Percentiles rank a stretch among this genome's conserved stretches.
Conservation (phyloP, 2,113 vertebrate species). For the Gnathochromis pfefferi region DNA sequence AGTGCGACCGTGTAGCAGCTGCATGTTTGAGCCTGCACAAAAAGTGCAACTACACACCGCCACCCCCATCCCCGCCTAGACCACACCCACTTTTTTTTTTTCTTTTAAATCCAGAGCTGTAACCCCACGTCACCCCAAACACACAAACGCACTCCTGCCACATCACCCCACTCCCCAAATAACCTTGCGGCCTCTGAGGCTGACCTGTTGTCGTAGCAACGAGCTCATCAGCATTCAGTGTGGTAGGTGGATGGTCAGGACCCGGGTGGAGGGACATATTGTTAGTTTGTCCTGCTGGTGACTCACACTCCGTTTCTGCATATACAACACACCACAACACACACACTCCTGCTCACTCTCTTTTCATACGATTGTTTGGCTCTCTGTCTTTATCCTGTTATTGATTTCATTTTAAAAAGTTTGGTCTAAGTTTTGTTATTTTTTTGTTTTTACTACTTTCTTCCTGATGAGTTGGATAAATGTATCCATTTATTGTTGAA, state of each 20-base stretch:
- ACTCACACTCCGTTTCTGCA: neutral
- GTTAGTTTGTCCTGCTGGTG: conserved; percentile 35
- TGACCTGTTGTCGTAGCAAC: conserved; percentile 38
- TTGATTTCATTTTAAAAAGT: neutral
- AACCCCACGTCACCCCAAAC: neutral
- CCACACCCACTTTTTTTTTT: neutral
- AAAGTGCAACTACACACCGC: neutral
- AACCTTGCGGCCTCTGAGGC: conserved; percentile 27
- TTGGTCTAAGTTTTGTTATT: neutral
- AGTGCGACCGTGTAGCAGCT: neutral
- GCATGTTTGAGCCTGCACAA: neutral
- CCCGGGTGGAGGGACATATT: conserved; percentile 11
- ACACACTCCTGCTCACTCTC: neutral
- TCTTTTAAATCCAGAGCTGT: neutral
- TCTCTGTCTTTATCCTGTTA: neutral
- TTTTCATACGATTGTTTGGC: neutral
- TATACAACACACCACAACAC: neutral
- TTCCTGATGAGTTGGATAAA: neutral
- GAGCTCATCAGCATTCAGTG: conserved; percentile 46
- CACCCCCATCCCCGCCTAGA: neutral
- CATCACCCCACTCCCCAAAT: conserved; percentile 10
- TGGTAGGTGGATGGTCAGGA: conserved; percentile 10
- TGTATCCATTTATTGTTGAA: neutral
- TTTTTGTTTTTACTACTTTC: neutral
- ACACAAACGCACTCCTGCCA: neutral